These are phyloP conservation scores for Montipora capricornis DNA, from an alignment of 64 coral and sea anemone species.

Conservation along the genomic window DNA sequence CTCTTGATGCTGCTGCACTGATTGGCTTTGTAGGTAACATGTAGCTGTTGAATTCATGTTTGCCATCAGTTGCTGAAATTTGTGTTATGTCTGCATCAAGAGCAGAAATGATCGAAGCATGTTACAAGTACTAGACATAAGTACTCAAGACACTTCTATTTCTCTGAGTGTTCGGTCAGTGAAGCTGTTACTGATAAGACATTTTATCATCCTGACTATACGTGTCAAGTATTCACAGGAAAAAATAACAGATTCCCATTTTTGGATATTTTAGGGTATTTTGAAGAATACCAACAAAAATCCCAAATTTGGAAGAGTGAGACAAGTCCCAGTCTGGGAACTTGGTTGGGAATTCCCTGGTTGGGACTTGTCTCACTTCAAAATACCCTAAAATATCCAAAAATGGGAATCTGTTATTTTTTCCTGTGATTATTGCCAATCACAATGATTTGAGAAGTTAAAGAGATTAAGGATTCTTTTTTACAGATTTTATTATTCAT, in stretches of 20 bases:
- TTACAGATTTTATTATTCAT: background rate
- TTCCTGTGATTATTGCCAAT: too few relatives aligned
- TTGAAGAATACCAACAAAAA: too few relatives aligned
- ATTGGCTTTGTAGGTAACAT: slow-evolving; percentile 33
- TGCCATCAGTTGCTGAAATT: slow-evolving; percentile 20
- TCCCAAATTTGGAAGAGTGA: too few relatives aligned
- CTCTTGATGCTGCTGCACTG: slow-evolving; percentile 18
- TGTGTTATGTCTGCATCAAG: slow-evolving; percentile 56
- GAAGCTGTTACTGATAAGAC: background rate
- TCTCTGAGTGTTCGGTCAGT: background rate
- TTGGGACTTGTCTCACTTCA: too few relatives aligned
- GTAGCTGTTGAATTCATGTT: slow-evolving; percentile 44
- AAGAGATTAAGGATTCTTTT: background rate
- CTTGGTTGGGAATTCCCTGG: too few relatives aligned
- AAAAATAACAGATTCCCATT: too few relatives aligned
- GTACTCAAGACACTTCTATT: slow-evolving; percentile 4
- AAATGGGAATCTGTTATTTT: too few relatives aligned
- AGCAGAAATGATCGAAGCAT: slow-evolving; percentile 24
- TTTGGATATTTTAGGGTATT: too few relatives aligned
- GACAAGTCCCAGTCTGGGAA: too few relatives aligned
- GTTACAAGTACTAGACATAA: background rate
- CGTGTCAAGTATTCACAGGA: background rate
- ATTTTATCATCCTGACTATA: background rate
- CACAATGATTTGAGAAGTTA: background rate
- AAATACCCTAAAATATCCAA: too few relatives aligned